Evolutionary conservation across 1,140 invertebrate genomes (phyloP).

Genomic region (Diachasmimorpha longicaudata): DNA sequence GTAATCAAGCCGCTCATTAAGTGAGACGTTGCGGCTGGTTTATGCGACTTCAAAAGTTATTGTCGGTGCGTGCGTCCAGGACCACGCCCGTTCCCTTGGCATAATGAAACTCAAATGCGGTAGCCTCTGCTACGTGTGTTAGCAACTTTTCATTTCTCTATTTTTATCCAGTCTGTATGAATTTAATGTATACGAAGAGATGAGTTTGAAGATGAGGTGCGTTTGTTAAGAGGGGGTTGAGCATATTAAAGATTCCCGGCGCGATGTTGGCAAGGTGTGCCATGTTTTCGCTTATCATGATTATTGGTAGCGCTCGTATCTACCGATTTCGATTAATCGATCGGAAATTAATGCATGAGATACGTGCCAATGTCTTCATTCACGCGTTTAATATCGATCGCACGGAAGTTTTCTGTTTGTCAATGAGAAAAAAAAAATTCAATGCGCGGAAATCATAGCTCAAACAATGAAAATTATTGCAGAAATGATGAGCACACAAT

Average conservation of each 20-base stretch:
- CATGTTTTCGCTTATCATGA: background rate
- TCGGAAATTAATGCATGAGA: background rate
- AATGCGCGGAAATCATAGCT: background rate
- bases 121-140: slow-evolving; percentile 12
- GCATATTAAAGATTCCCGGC: background rate
- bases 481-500: background rate
- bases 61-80: slow-evolving; percentile 45
- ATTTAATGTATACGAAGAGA: background rate
- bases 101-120: slow-evolving; percentile 40
- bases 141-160: background rate
- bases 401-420: background rate
- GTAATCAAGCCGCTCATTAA: slow-evolving; percentile 51
- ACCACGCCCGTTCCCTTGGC: slow-evolving; percentile 42
- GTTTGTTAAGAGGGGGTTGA: background rate
- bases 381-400: background rate
- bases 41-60: slow-evolving; percentile 51
- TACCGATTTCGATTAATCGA: background rate
- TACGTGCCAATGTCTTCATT: background rate
- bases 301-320: background rate
- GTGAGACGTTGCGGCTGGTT: slow-evolving; percentile 50
- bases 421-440: background rate
- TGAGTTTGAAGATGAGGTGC: background rate
- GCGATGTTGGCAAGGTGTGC: background rate
- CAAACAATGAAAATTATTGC: background rate
- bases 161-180: background rate